phyloP scores from a whole-genome alignment of 2,113 vertebrate species.

The Petromus typicus region DNA sequence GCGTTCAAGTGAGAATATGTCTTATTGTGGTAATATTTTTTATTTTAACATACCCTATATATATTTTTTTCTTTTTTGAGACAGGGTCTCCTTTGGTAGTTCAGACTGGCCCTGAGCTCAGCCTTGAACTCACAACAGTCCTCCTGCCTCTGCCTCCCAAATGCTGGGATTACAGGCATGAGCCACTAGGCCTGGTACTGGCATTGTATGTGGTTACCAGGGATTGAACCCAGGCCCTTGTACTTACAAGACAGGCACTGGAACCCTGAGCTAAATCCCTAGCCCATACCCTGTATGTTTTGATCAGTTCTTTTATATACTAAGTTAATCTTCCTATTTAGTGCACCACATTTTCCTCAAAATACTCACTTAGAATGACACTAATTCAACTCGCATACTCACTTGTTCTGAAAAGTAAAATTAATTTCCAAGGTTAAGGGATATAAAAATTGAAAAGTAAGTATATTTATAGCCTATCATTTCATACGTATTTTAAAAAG shows the following conservation, averaged over 20 bases:
- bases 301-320: neutral
- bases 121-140: no score
- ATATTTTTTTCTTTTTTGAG: no score
- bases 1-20: neutral
- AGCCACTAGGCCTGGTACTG: no score
- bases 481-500: neutral
- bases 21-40: neutral
- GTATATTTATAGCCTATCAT: fast-evolving
- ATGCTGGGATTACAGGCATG: no score
- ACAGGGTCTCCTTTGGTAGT: no score
- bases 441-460: neutral
- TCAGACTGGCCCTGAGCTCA: no score
- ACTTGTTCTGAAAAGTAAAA: neutral
- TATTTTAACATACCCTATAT: neutral
- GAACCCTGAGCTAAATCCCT: no score
- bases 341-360: neutral
- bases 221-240: no score
- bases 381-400: neutral
- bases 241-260: no score
- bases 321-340: neutral
- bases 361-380: neutral
- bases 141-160: no score
- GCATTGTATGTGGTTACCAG: no score
- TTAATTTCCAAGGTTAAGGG: neutral
- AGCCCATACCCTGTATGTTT: neutral